Evolutionary conservation across 2,113 vertebrate genomes (phyloP).

Genomic region (Anhinga anhinga): DNA sequence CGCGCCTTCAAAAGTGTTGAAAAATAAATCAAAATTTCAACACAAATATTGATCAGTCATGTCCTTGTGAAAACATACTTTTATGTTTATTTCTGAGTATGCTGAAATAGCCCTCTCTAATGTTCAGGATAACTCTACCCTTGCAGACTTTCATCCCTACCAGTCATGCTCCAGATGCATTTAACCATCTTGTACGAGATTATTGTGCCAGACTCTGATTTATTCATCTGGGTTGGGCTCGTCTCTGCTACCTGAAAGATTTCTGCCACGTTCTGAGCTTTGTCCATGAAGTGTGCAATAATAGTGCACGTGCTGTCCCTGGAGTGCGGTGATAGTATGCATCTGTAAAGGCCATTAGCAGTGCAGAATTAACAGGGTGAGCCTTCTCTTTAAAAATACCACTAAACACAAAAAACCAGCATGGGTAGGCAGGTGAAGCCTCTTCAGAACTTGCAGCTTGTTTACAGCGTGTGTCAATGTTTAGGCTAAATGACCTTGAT

Average conservation of each 20-base stretch:
- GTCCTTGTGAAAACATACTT: background rate
- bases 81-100: background rate
- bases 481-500: background rate
- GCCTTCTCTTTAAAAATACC: background rate
- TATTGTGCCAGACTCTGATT: background rate
- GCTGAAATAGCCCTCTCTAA: background rate
- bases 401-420: background rate
- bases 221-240: background rate
- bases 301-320: accelerated
- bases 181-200: background rate
- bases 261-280: background rate
- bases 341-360: background rate
- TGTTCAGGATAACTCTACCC: background rate
- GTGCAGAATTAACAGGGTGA: background rate
- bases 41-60: background rate
- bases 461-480: background rate
- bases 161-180: background rate
- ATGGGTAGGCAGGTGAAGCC: background rate
- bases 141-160: background rate
- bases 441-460: background rate
- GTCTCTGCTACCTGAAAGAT: background rate
- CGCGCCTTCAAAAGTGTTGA: background rate
- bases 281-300: background rate
- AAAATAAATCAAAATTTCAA: background rate
- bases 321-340: background rate